Conservation (phyloP, 2,113 vertebrate species). For the Eulemur macaco region DNA sequence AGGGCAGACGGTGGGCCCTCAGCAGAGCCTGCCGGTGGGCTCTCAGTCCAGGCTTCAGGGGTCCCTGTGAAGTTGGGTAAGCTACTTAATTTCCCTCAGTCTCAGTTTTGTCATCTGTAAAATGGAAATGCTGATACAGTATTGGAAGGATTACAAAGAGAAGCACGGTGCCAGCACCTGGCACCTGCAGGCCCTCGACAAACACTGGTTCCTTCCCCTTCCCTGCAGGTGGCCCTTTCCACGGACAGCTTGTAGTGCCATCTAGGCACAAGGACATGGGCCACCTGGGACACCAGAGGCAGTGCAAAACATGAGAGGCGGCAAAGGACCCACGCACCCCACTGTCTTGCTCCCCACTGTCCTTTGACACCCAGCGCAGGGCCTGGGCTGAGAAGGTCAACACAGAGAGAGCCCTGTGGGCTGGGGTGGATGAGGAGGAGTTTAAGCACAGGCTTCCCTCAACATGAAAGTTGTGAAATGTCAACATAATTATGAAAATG, state of each 20-base stretch:
- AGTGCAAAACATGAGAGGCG: background rate
- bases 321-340: background rate
- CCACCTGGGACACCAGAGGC: background rate
- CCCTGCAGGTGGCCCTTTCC: background rate
- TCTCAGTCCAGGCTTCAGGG: background rate
- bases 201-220: background rate
- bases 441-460: constrained; percentile 11
- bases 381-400: background rate
- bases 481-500: constrained; percentile 71
- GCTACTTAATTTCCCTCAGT: background rate
- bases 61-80: background rate
- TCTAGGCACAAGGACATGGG: background rate
- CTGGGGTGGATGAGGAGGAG: background rate
- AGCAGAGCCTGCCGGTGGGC: background rate
- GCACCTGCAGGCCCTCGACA: background rate
- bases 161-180: background rate
- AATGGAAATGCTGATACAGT: background rate
- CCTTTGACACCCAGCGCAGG: background rate
- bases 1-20: background rate
- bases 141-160: background rate
- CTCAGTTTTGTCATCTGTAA: background rate
- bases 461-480: constrained; percentile 67
- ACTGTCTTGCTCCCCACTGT: background rate
- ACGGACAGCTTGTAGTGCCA: too few relatives aligned
- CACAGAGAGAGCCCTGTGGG: background rate